These are phyloP conservation scores for Yponomeuta cagnagella DNA, from an alignment of 2,888 invertebrate species.

Conservation along the genomic window DNA sequence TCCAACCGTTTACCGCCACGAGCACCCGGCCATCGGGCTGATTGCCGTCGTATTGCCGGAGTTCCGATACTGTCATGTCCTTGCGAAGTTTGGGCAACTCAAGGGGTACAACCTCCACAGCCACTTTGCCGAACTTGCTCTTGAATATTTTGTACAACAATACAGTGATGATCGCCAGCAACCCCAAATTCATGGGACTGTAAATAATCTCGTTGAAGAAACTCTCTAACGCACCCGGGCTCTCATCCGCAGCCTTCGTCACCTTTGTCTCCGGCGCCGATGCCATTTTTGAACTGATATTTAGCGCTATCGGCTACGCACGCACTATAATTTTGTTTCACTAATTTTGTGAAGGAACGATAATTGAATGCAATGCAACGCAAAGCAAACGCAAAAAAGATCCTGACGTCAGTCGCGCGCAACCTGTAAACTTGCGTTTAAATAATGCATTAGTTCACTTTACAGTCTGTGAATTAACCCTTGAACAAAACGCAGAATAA, in stretches of 20 bases:
- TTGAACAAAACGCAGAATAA: neutral
- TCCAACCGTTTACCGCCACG: conserved; percentile 94
- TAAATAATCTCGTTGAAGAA: conserved; percentile 72
- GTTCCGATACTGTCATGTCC: conserved; percentile 93
- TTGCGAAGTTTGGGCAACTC: conserved; percentile 86
- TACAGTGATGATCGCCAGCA: conserved; percentile 78
- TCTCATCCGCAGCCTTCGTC: conserved; percentile 32
- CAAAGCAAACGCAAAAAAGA: conserved; percentile 2
- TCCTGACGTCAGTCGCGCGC: neutral
- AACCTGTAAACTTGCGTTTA: neutral
- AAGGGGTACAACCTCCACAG: conserved; percentile 38
- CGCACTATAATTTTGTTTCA: neutral
- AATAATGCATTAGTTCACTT: neutral
- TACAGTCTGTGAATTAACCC: neutral
- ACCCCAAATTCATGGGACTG: conserved; percentile 80
- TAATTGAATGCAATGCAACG: neutral
- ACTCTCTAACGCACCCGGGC: conserved; percentile 34
- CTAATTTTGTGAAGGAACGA: neutral
- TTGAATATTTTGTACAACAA: conserved; percentile 81
- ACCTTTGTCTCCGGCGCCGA: conserved; percentile 47
- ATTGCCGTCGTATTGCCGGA: conserved; percentile 90
- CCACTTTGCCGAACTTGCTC: conserved; percentile 50
- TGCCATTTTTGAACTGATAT: conserved; percentile 38
- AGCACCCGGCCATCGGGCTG: conserved; percentile 91
- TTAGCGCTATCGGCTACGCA: neutral